Evolutionary conservation across 2,113 vertebrate genomes (phyloP), one percentile per base, ranked within the genome.

Genomic region (Narcine bancroftii): DNA sequence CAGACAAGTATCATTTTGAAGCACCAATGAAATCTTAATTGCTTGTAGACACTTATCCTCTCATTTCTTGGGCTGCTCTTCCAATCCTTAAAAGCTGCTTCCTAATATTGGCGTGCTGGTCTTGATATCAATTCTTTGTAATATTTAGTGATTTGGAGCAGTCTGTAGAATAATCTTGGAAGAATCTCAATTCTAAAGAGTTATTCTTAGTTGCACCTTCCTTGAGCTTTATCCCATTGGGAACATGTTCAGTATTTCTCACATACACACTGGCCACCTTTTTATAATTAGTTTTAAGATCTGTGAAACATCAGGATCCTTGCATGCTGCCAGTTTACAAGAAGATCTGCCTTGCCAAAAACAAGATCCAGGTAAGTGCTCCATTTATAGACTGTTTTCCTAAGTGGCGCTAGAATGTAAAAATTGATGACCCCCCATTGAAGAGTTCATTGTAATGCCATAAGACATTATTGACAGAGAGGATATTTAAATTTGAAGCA

Each of bases 361-460:
- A 33, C 26, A 50, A 53, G 33, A n/a, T 56, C 11, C 79, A 83
- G 79, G 79, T 83, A 26, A 83, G 79, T 83, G 79, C 79, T 83
- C 11, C 47, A 83, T 83, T 56, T 53, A 83, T 56, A 56, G 26
- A 47, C 47, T 53, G 79, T 13, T 13, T n/a, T 83, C 47, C 29
- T 53, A 53, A 83, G 47, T 83, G 47, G 47, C 11, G 47, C 9
- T 33, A 1, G 33, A 50, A 53, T 83, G 4, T 33, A 15, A 83
- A 83, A 53, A 29, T 26, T 53, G 75, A 1, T 77, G 21, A 39
- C 3, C 26, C 29, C 26, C 50, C 5, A n/a, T 53, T 47, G 11
- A 83, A 77, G 42, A 45, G 39, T 77, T 77, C 42, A 24, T 26
- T 77, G 36, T 2, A 75, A 75, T 75, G 21, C 19, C 21, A 39